Evolutionary conservation across 92 coral and sea anemone genomes (phyloP).

Genomic region (Epizoanthus scotinus): DNA sequence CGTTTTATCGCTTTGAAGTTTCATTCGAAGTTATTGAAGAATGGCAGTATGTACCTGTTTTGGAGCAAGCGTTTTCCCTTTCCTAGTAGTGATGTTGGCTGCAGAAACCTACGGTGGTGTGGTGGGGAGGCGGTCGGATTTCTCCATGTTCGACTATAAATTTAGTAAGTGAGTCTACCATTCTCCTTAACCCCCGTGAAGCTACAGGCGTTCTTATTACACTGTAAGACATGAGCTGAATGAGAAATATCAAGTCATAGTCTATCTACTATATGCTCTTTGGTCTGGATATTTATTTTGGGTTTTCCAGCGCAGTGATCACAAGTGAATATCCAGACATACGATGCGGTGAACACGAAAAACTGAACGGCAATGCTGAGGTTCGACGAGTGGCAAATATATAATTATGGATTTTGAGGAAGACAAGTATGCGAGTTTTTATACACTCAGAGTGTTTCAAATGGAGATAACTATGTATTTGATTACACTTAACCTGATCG

Average conservation of each 20-base stretch:
- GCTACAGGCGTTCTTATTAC: neutral
- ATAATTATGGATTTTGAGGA: too few species aligned
- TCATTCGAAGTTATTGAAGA: neutral
- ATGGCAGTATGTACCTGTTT: slow-evolving; percentile 18
- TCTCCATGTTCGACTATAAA: slow-evolving; percentile 83
- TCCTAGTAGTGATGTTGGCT: neutral
- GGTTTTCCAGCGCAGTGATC: too few species aligned
- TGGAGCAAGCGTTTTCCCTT: neutral
- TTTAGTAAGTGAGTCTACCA: slow-evolving; percentile 68
- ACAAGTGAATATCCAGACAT: too few species aligned
- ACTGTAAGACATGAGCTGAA: neutral
- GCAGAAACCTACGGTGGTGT: slow-evolving; percentile 22
- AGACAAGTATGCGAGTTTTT: too few species aligned
- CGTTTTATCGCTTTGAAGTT: neutral
- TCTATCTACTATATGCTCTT: too few species aligned
- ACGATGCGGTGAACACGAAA: too few species aligned
- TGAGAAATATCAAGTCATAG: too few species aligned
- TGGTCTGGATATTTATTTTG: too few species aligned
- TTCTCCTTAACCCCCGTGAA: neutral
- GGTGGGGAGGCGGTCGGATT: slow-evolving; percentile 71
- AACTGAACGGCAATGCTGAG: too few species aligned
- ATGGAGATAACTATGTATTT: too few species aligned
- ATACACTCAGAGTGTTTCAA: too few species aligned
- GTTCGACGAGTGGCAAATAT: too few species aligned
- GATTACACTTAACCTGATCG: neutral